Percentiles rank a stretch among this genome's conserved stretches.
Conservation (phyloP, 2,797 vertebrate species). For the Brachyrhaphis roseni region DNA sequence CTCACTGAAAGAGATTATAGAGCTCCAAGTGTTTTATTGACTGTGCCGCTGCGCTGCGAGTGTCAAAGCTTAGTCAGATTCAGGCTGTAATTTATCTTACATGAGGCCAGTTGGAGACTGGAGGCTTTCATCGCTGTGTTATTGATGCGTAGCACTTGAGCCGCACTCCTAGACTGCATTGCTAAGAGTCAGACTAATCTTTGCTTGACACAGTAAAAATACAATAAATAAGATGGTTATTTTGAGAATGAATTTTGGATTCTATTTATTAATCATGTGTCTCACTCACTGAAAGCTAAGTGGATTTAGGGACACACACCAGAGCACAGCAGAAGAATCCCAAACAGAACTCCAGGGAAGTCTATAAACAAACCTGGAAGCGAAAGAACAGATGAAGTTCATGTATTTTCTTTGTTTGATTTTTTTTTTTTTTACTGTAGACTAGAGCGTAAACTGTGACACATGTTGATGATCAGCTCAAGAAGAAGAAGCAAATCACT, state of each 20-base stretch:
- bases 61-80: constrained; percentile 36
- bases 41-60: constrained; percentile 28
- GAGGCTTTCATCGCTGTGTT: constrained; percentile 56
- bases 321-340: constrained; percentile 11
- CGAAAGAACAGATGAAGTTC: constrained; percentile 46
- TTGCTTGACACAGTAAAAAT: constrained; percentile 1
- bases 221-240: constrained; percentile 5
- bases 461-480: constrained; percentile 80
- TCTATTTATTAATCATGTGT: constrained; percentile 13
- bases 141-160: constrained; percentile 50
- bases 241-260: constrained; percentile 15
- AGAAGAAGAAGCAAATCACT: constrained; percentile 74
- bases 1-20: constrained; percentile 14
- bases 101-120: constrained; percentile 53
- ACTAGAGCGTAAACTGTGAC: constrained; percentile 76
- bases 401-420: constrained; percentile 73
- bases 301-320: constrained; percentile 11
- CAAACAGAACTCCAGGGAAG: constrained; percentile 51
- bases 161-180: constrained; percentile 1
- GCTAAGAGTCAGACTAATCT: constrained; percentile 10
- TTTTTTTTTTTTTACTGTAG: constrained; percentile 58
- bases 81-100: constrained; percentile 57
- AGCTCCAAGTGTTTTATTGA: constrained; percentile 13
- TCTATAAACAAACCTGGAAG: constrained; percentile 70
- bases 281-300: constrained; percentile 14